Evolutionary conservation across 1,140 invertebrate species (phyloP).

Genomic region (Rhopalosiphum padi): DNA sequence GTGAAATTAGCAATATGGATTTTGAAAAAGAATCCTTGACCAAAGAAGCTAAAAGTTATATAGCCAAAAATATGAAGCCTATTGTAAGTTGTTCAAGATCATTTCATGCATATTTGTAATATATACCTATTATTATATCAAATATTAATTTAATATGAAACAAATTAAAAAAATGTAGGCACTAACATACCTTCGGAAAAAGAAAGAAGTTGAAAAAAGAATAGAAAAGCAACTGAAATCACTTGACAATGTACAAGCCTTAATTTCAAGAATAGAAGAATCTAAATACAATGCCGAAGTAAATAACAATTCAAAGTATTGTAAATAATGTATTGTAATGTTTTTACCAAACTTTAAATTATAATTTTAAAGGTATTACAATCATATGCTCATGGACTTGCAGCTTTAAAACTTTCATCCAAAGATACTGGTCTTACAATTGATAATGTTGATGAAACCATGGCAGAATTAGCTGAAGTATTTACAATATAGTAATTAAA

Average conservation of each 20-base stretch:
- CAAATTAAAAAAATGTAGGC: conserved; percentile 28
- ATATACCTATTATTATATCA: neutral
- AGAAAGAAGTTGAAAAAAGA: conserved; percentile 52
- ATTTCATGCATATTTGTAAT: neutral
- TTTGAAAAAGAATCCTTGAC: conserved; percentile 44
- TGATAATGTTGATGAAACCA: conserved; percentile 56
- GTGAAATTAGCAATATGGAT: conserved; percentile 48
- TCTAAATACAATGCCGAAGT: conserved; percentile 49
- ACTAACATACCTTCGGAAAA: conserved; percentile 38
- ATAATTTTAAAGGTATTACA: conserved; percentile 31
- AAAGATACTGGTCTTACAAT: conserved; percentile 48
- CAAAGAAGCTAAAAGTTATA: conserved; percentile 44
- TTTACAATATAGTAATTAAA: neutral
- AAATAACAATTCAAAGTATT: neutral
- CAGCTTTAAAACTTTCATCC: conserved; percentile 47
- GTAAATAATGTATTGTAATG: neutral
- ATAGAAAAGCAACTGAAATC: conserved; percentile 48
- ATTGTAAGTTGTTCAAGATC: conserved; percentile 30
- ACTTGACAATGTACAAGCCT: conserved; percentile 45
- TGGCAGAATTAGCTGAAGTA: conserved; percentile 57
- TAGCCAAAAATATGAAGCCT: conserved; percentile 56
- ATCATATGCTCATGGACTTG: conserved; percentile 43
- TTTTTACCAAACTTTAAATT: neutral
- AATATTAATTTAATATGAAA: neutral
- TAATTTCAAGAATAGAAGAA: conserved; percentile 56